Percentiles rank a stretch among this genome's conserved stretches.
phyloP scores from a whole-genome alignment of 2,797 vertebrate species.

The Squalus acanthias region DNA sequence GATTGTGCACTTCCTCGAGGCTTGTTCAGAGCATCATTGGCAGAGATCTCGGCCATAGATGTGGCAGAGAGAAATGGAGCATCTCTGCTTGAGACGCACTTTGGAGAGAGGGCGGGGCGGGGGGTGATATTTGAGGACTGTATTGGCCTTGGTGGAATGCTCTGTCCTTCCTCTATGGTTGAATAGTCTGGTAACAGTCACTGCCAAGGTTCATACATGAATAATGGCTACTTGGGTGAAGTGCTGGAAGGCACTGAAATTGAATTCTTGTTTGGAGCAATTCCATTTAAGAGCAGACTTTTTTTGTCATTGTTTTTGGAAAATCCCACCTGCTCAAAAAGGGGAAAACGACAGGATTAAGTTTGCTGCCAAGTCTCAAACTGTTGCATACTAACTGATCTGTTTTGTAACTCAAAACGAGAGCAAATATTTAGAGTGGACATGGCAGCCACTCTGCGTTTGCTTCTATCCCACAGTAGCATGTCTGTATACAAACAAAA shows the following conservation, averaged over 20 bases:
- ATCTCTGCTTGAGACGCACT: too few species aligned
- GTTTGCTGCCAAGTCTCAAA: constrained; percentile 9
- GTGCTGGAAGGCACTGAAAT: background rate
- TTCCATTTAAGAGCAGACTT: constrained; percentile 11
- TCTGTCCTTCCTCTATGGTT: background rate
- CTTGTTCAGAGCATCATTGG: background rate
- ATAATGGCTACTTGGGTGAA: background rate
- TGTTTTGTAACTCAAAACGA: constrained; percentile 31
- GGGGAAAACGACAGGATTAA: background rate
- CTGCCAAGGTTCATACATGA: background rate
- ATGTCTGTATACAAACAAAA: constrained; percentile 27
- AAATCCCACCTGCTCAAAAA: constrained; percentile 26
- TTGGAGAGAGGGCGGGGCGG: background rate
- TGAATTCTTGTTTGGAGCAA: background rate
- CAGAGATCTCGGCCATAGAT: background rate
- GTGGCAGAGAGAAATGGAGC: background rate
- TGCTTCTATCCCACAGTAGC: background rate
- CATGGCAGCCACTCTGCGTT: background rate
- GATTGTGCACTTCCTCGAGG: background rate
- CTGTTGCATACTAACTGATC: constrained; percentile 16
- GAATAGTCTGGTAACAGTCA: background rate
- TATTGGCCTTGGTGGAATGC: background rate
- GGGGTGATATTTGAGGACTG: background rate
- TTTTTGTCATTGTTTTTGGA: constrained; percentile 2
- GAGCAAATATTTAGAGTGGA: constrained; percentile 19